These are phyloP conservation scores for Microcebus murinus DNA, from an alignment of 2,113 vertebrate species.

Conservation along the genomic window DNA sequence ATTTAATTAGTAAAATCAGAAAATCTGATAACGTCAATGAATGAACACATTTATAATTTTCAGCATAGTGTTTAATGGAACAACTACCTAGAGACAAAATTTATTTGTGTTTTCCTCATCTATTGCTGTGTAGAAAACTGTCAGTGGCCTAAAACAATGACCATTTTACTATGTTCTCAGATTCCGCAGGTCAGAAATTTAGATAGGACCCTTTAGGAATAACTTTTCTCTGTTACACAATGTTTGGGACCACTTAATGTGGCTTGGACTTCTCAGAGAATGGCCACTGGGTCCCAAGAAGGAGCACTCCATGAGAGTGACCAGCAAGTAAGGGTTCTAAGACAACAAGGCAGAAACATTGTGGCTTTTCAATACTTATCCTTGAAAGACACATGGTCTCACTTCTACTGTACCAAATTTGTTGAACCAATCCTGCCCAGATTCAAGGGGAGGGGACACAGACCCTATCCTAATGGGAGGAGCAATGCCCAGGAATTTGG, in stretches of 20 bases:
- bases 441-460: background rate
- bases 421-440: background rate
- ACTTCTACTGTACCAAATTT: background rate
- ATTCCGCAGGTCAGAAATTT: background rate
- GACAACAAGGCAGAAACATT: background rate
- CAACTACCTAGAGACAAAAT: background rate
- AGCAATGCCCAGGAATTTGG: background rate
- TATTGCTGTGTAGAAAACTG: background rate
- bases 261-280: background rate
- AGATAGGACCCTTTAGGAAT: fast-evolving
- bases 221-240: background rate
- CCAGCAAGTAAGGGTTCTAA: background rate
- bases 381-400: background rate
- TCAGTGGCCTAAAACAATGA: background rate
- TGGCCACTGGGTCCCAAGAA: background rate
- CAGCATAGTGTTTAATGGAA: background rate
- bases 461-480: background rate
- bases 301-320: fast-evolving
- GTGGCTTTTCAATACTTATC: background rate
- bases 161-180: background rate
- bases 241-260: fast-evolving
- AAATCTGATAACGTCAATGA: background rate
- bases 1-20: background rate
- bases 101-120: background rate
- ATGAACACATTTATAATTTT: background rate